phyloP scores from a whole-genome alignment of 2,888 invertebrate species.

The Nymphalis polychloros region DNA sequence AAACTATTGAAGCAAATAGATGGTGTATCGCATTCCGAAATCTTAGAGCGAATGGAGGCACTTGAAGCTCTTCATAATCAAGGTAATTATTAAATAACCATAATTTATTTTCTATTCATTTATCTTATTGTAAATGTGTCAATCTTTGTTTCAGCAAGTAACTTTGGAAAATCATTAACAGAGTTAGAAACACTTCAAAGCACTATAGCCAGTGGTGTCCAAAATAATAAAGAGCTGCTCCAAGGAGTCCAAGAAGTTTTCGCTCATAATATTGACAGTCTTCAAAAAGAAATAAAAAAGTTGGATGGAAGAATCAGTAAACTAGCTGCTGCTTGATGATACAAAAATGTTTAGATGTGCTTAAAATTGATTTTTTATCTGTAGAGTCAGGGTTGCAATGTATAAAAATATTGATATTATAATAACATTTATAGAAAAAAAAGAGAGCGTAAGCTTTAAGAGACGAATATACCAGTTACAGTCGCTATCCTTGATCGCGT shows the following conservation, averaged over 20 bases:
- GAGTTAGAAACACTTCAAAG: conserved; percentile 90
- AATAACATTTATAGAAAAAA: background rate
- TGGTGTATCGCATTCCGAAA: conserved; percentile 85
- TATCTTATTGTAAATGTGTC: background rate
- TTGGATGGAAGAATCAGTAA: conserved; percentile 87
- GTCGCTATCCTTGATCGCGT: background rate
- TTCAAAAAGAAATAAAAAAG: conserved; percentile 88
- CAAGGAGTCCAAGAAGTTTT: conserved; percentile 91
- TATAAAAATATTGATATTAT: conserved; percentile 25
- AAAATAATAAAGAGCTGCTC: conserved; percentile 89
- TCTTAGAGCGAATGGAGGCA: conserved; percentile 92
- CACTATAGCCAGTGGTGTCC: conserved; percentile 85
- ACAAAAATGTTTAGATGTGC: conserved; percentile 22
- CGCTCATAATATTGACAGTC: conserved; percentile 88
- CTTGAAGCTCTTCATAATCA: conserved; percentile 94
- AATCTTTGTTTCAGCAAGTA: conserved; percentile 84
- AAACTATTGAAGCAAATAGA: conserved; percentile 94
- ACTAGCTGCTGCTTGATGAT: conserved; percentile 70
- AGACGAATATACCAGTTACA: background rate
- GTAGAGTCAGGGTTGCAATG: conserved; percentile 34
- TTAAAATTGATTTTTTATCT: conserved; percentile 35
- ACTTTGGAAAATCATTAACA: conserved; percentile 91
- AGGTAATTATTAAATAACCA: conserved; percentile 81
- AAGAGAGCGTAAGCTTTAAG: background rate
- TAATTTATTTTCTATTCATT: background rate